Conservation (phyloP, 1,140 invertebrate species). For the Drusus annulatus region DNA sequence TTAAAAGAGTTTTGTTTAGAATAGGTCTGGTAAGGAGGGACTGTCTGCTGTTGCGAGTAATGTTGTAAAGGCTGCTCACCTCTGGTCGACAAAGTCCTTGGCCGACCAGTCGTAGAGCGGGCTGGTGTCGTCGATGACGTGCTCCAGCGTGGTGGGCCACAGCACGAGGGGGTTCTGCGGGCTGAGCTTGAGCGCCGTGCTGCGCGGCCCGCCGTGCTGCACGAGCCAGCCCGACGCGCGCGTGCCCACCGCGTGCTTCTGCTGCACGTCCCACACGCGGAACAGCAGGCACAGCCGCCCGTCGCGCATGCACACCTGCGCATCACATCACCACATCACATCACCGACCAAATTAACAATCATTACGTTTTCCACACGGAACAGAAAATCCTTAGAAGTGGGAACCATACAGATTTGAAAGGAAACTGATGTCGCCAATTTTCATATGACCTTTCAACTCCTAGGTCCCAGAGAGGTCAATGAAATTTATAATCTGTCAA, state of each 20-base stretch:
- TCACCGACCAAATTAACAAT: too few species aligned
- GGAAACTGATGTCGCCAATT: too few species aligned
- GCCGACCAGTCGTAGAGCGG: slow-evolving; percentile 69
- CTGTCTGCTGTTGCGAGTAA: too few species aligned
- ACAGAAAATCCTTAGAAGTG: too few species aligned
- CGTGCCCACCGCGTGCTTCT: slow-evolving; percentile 70
- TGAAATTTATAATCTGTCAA: too few species aligned
- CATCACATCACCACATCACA: neutral
- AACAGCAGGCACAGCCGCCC: slow-evolving; percentile 71
- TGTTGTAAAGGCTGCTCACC: slow-evolving; percentile 50
- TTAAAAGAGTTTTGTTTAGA: too few species aligned
- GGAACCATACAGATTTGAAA: too few species aligned
- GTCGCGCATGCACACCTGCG: slow-evolving; percentile 70
- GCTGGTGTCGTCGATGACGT: slow-evolving; percentile 70
- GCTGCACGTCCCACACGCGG: slow-evolving; percentile 70
- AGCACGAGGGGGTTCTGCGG: slow-evolving; percentile 61
- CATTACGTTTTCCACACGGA: too few species aligned
- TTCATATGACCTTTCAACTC: too few species aligned
- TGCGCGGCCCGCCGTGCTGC: slow-evolving; percentile 63
- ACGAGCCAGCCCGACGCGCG: slow-evolving; percentile 61
- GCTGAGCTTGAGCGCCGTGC: slow-evolving; percentile 61
- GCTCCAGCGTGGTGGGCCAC: slow-evolving; percentile 73
- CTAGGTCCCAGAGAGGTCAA: too few species aligned
- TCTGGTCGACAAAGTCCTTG: slow-evolving; percentile 67
- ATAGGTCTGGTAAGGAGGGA: too few species aligned